Base-by-base conservation (phyloP, 2,888 invertebrate species). In the Erannis defoliaria region DNA sequence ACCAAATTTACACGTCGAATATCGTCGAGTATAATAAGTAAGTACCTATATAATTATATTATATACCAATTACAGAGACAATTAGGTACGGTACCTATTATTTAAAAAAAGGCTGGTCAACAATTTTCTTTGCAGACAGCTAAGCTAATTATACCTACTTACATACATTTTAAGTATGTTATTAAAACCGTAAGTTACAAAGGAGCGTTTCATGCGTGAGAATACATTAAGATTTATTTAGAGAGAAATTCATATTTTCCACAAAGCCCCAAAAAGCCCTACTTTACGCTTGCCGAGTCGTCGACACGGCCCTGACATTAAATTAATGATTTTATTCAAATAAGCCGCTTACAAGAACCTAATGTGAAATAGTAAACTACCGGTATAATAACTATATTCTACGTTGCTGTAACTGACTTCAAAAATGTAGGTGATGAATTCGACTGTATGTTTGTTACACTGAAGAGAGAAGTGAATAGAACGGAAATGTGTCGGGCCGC, bases 281-380 rank as follows among this genome's bases (percentile, higher is more conserved):
- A 46, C 51, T 60, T 49, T 35, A 42, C 60, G 53, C 31, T 45
- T 48, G 21, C 43, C 37, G 60, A 49, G 55, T 48, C 59, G 60
- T 54, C 53, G 42, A 55, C 61, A 29, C 54, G 61, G 23, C 61
- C 61, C 50, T 61, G 61, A 51, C 55, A 40, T 45, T 23, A 51
- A 55, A 61, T 55, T 49, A 61, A 61, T 61, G 49, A 55, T 61
- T 50, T 55, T 61, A 61, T 61, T 61, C 60, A 61, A 61, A 61
- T 55, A 60, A 42, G 37, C 49, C 35, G 38, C 61, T 50, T 42
- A 43, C 49, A 37, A 19, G 45, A 55, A 50, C 54, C 48, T 54
- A 48, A 60, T 54, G 10, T 54, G 29, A 60, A 60, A 50, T 51
- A 57, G 37, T 29, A 38, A 38, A 57, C 50, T 43, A 37, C 37